Percentiles rank a stretch among this genome's conserved stretches.
phyloP scores from a whole-genome alignment of 2,888 invertebrate species.

The Cataglyphis altisquamis region DNA sequence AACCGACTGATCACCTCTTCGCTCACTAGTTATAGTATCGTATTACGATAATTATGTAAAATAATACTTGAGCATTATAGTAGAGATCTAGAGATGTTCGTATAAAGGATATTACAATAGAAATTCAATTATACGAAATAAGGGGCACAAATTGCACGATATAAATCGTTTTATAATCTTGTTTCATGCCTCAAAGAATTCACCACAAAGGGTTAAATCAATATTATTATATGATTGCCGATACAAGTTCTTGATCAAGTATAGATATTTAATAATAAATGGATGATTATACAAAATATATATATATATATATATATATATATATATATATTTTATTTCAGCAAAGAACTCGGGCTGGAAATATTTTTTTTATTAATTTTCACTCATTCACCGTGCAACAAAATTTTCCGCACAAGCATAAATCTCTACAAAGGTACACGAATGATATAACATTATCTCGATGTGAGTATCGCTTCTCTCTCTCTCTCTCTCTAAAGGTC shows the following conservation, averaged over 20 bases:
- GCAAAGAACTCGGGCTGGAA: not conserved
- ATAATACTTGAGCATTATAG: conserved; percentile 3
- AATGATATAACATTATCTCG: conserved; percentile 22
- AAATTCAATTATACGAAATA: conserved; percentile 7
- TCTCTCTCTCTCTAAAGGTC: not conserved
- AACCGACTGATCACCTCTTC: conserved; percentile 1
- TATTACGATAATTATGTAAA: conserved; percentile 39
- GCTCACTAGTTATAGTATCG: conserved; percentile 17
- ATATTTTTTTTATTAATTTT: not conserved
- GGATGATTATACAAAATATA: not conserved
- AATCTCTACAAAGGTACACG: not conserved
- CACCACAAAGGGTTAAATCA: conserved; percentile 15
- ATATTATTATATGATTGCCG: conserved; percentile 30
- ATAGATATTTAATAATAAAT: conserved; percentile 16
- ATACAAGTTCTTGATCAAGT: conserved; percentile 12
- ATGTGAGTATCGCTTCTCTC: not conserved
- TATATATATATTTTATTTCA: not conserved
- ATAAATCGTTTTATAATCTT: not conserved
- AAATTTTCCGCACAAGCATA: not conserved
- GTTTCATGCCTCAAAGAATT: not conserved
- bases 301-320: not conserved
- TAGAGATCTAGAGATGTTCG: not conserved
- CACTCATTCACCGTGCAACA: not conserved
- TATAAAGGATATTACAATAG: not conserved
- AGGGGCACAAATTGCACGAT: not conserved